phyloP scores from a whole-genome alignment of 1,140 invertebrate genomes.

The Papilio dardanus region DNA sequence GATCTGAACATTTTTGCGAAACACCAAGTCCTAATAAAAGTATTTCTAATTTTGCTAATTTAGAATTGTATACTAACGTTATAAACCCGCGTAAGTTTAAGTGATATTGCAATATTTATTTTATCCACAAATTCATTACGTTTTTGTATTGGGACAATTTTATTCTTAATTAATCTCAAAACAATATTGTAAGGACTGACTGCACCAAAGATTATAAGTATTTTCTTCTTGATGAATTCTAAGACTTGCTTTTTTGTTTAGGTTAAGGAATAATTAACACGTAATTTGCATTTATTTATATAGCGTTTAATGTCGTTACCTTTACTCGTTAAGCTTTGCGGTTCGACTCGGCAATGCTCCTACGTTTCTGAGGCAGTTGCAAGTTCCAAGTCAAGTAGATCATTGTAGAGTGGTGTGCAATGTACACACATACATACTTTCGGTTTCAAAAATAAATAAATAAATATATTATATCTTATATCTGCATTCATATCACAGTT shows the following conservation, averaged over 20 bases:
- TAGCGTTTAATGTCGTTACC: slow-evolving; percentile 5
- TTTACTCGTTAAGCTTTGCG: not conserved
- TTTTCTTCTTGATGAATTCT: not conserved
- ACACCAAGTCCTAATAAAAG: too few relatives aligned
- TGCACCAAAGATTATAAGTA: slow-evolving; percentile 3
- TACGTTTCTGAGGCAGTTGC: not conserved
- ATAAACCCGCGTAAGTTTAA: too few relatives aligned
- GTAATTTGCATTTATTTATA: slow-evolving; percentile 13
- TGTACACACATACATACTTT: not conserved
- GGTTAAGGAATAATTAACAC: not conserved
- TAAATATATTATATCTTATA: too few relatives aligned
- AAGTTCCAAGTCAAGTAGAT: not conserved
- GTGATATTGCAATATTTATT: too few relatives aligned
- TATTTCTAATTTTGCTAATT: too few relatives aligned
- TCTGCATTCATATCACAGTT: too few relatives aligned
- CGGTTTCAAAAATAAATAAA: too few relatives aligned
- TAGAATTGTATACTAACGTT: too few relatives aligned
- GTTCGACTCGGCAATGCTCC: not conserved
- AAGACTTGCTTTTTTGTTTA: not conserved
- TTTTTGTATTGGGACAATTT: not conserved
- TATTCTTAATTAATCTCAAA: not conserved
- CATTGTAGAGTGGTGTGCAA: not conserved
- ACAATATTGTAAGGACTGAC: not conserved
- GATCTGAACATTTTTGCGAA: not conserved
- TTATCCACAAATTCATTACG: not conserved